A percentile compares a stretch with the other conserved stretches of the same genome.
Conservation (phyloP, 2,113 vertebrate genomes). For the Orientallactaga bullata region DNA sequence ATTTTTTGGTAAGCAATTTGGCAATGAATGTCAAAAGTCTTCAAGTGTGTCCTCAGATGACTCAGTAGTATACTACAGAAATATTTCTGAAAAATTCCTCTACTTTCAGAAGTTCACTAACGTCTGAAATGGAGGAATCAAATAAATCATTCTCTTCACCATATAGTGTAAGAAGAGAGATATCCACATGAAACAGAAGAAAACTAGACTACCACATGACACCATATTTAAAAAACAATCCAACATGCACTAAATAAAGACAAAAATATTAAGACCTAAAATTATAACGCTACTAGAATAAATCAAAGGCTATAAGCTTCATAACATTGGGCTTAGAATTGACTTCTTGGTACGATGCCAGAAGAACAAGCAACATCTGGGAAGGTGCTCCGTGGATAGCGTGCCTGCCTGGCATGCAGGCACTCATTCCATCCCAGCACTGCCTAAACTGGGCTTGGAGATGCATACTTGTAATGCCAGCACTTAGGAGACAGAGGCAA, state of each 20-base stretch:
- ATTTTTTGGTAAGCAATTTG: neutral
- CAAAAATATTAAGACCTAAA: neutral
- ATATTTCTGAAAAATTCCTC: neutral
- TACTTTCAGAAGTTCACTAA: neutral
- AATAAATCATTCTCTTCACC: conserved; percentile 35
- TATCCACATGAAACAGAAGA: neutral
- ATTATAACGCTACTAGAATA: conserved; percentile 23
- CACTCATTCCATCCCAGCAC: too few species aligned
- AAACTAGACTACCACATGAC: neutral
- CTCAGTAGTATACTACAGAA: conserved; percentile 19
- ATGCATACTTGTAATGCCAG: too few species aligned
- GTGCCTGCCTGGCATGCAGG: too few species aligned
- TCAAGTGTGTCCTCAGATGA: neutral
- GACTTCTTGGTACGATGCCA: neutral
- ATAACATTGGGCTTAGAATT: neutral
- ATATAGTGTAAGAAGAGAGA: neutral
- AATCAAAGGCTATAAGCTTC: neutral
- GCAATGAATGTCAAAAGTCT: neutral
- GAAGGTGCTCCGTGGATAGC: too few species aligned
- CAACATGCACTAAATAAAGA: conserved; percentile 7
- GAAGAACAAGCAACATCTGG: neutral
- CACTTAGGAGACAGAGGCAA: too few species aligned
- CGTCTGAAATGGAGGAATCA: neutral
- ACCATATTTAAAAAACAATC: conserved; percentile 31
- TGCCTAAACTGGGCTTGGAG: too few species aligned